Percentiles rank a stretch among this genome's conserved stretches.
phyloP scores from a whole-genome alignment of 2,888 invertebrate genomes.

The Scaptomyza flava region DNA sequence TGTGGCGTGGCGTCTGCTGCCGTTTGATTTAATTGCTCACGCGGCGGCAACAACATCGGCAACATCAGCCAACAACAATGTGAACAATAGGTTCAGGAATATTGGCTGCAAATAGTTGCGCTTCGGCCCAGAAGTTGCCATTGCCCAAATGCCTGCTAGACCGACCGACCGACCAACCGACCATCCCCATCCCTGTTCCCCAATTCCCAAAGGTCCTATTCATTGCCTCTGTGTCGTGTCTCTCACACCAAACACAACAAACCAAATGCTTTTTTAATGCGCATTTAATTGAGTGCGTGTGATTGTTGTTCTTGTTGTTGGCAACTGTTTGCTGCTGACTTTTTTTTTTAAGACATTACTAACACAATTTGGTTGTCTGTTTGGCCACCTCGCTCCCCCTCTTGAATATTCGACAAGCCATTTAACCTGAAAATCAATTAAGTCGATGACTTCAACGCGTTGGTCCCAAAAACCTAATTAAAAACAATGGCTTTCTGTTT shows the following conservation, averaged over 20 bases:
- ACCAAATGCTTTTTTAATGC: slow-evolving; percentile 74
- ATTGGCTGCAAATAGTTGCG: slow-evolving; percentile 45
- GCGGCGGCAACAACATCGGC: too few species aligned
- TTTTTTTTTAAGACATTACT: slow-evolving; percentile 52
- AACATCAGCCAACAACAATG: slow-evolving; percentile 17
- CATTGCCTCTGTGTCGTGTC: not conserved
- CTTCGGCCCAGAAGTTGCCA: slow-evolving; percentile 10
- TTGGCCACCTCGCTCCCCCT: too few species aligned
- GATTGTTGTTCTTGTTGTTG: slow-evolving; percentile 35
- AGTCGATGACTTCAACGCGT: slow-evolving; percentile 66
- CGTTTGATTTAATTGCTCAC: slow-evolving; percentile 78
- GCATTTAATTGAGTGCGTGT: slow-evolving; percentile 76
- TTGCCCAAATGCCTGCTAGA: too few species aligned
- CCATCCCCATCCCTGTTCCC: not conserved
- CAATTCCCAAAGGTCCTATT: slow-evolving; percentile 16
- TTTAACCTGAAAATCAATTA: slow-evolving; percentile 75
- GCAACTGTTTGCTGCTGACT: not conserved
- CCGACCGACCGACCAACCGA: too few species aligned
- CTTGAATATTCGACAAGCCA: slow-evolving; percentile 40
- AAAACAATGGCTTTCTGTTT: slow-evolving; percentile 54
- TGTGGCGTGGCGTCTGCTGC: slow-evolving; percentile 74
- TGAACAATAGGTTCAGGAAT: slow-evolving; percentile 42
- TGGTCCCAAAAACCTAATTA: slow-evolving; percentile 61
- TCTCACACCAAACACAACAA: not conserved
- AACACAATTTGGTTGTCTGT: not conserved